Conservation (phyloP, 2,888 invertebrate genomes). For the Phorcus lineatus region DNA sequence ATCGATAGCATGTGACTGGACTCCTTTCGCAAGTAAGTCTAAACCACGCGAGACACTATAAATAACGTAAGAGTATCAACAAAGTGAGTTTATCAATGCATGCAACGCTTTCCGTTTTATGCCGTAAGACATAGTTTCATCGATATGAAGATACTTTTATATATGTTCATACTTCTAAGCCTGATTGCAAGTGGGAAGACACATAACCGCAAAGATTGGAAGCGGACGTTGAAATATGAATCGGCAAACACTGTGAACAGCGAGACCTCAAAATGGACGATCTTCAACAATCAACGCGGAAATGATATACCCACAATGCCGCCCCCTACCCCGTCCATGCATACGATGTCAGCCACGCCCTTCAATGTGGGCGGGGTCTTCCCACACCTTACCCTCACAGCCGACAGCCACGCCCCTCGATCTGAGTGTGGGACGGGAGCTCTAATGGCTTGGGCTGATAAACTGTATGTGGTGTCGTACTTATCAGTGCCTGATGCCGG, state of each 20-base stretch:
- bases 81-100: too few species aligned
- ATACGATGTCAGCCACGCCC: not conserved
- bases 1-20: too few species aligned
- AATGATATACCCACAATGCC: not conserved
- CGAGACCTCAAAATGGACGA: not conserved
- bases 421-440: slow-evolving; percentile 47
- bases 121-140: too few species aligned
- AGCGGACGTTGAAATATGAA: too few species aligned
- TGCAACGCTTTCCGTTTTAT: too few species aligned
- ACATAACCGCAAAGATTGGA: too few species aligned
- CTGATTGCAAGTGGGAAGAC: too few species aligned
- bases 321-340: not conserved
- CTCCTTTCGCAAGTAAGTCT: too few species aligned
- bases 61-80: too few species aligned
- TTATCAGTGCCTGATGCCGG: slow-evolving; percentile 40
- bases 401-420: slow-evolving; percentile 38
- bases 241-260: not conserved
- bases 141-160: too few species aligned
- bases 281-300: not conserved
- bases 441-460: slow-evolving; percentile 46
- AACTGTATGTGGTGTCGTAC: slow-evolving; percentile 45
- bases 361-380: slow-evolving; percentile 37
- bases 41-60: too few species aligned
- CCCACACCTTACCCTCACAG: slow-evolving; percentile 34
- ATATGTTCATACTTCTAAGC: too few species aligned